These are phyloP conservation scores for Callyntrura guangdongensis DNA, from an alignment of 2,888 invertebrate species.

Conservation along the genomic window DNA sequence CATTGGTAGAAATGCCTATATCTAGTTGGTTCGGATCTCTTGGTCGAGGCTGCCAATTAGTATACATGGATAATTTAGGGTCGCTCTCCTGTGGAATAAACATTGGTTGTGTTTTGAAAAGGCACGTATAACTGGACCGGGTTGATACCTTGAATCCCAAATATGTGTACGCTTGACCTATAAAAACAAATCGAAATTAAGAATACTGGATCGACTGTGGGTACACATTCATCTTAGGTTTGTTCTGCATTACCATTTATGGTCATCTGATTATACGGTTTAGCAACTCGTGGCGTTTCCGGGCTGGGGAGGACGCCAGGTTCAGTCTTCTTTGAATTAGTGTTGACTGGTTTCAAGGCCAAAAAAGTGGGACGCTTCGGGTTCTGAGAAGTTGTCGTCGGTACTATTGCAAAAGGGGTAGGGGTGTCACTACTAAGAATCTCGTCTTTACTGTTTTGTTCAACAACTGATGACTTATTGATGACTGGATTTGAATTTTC, in stretches of 20 bases:
- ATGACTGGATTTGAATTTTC: constrained; percentile 60
- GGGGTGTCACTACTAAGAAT: constrained; percentile 37
- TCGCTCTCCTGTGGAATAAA: constrained; percentile 92
- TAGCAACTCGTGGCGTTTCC: constrained; percentile 95
- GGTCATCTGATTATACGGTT: constrained; percentile 95
- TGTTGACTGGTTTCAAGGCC: constrained; percentile 82
- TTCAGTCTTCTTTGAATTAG: constrained; percentile 76
- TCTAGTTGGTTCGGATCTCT: constrained; percentile 81
- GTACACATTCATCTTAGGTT: too few species aligned
- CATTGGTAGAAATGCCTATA: constrained; percentile 81
- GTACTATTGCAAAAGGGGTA: constrained; percentile 64
- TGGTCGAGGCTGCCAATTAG: constrained; percentile 90
- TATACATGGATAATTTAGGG: constrained; percentile 98
- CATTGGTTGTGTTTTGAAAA: constrained; percentile 97
- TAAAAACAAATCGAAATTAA: constrained; percentile 56
- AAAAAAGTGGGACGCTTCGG: constrained; percentile 83
- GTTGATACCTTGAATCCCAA: constrained; percentile 96
- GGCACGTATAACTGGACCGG: constrained; percentile 96
- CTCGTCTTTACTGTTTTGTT: constrained; percentile 31
- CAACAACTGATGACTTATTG: not conserved
- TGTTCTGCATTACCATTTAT: constrained; percentile 92
- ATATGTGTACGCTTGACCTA: constrained; percentile 93
- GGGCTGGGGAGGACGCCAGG: constrained; percentile 92
- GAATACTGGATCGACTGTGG: too few species aligned
- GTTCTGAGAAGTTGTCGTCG: constrained; percentile 60